Evolutionary conservation across 2,113 vertebrate genomes (phyloP).

Genomic region (Dicentrarchus labrax): DNA sequence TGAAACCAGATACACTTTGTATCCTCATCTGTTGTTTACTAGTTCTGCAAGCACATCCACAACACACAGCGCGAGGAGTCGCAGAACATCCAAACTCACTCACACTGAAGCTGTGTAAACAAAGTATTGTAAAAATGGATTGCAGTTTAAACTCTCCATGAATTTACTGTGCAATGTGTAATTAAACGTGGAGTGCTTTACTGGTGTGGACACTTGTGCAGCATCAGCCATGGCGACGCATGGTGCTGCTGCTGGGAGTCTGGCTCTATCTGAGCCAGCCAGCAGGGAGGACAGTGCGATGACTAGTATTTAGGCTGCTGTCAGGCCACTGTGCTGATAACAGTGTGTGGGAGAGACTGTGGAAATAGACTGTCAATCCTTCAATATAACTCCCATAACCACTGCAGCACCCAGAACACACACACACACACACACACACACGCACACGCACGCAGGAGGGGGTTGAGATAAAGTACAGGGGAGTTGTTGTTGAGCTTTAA

Average conservation of each 20-base stretch:
- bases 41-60: not conserved
- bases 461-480: conserved; percentile 9
- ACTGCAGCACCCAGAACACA: not conserved
- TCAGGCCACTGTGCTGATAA: conserved; percentile 48
- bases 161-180: conserved; percentile 14
- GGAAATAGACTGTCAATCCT: conserved; percentile 40
- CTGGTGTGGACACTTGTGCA: not conserved
- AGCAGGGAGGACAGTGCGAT: conserved; percentile 43
- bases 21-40: conserved; percentile 47
- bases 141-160: not conserved
- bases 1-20: conserved; percentile 47
- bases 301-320: conserved; percentile 39
- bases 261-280: conserved; percentile 14
- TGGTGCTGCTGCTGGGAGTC: not conserved
- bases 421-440: not conserved
- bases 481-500: conserved; percentile 27
- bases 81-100: not conserved
- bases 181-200: not conserved
- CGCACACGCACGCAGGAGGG: not conserved
- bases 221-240: conserved; percentile 27
- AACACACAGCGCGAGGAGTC: not conserved
- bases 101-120: not conserved
- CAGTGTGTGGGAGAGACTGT: conserved; percentile 35
- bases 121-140: not conserved
- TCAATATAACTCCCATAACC: conserved; percentile 26